Percentiles rank a stretch among this genome's conserved stretches.
Evolutionary conservation across 2,888 invertebrate genomes (phyloP).

Genomic region (Cataglyphis livida): DNA sequence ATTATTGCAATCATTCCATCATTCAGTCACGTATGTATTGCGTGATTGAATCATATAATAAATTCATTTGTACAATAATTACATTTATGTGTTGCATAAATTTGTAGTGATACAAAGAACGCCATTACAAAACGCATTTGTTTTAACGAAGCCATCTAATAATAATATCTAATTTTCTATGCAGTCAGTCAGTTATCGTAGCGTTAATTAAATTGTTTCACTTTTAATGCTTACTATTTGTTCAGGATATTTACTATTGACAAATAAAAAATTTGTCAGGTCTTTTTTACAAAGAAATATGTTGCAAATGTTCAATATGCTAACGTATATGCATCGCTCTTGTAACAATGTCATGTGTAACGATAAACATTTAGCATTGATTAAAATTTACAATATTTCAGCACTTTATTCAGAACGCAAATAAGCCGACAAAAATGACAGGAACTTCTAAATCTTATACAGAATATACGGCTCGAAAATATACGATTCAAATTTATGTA

Average conservation of each 20-base stretch:
- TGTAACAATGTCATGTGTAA: background rate
- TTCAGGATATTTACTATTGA: background rate
- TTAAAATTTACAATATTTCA: slow-evolving; percentile 16
- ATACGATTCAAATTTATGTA: slow-evolving; percentile 44
- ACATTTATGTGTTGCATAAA: slow-evolving; percentile 14
- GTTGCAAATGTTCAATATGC: background rate
- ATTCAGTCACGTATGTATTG: background rate
- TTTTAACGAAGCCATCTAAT: slow-evolving; percentile 8
- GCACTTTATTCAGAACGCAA: slow-evolving; percentile 10
- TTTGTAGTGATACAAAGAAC: slow-evolving; percentile 10
- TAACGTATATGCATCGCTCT: background rate
- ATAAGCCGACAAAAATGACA: background rate
- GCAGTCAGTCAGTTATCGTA: slow-evolving; percentile 5
- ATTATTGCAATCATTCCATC: background rate
- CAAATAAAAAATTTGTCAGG: background rate
- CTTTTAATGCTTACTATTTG: slow-evolving; percentile 12
- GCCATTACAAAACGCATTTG: slow-evolving; percentile 20
- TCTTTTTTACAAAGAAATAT: background rate
- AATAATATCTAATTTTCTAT: slow-evolving; percentile 24
- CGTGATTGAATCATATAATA: slow-evolving; percentile 45
- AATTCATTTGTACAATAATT: slow-evolving; percentile 2
- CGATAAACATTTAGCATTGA: background rate
- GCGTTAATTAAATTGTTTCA: slow-evolving; percentile 24
- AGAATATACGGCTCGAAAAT: slow-evolving; percentile 2
- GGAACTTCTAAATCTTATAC: slow-evolving; percentile 33